Percentiles rank a stretch among this genome's conserved stretches.
Conservation (phyloP, 2,797 vertebrate species). For the Alfaro cultratus region DNA sequence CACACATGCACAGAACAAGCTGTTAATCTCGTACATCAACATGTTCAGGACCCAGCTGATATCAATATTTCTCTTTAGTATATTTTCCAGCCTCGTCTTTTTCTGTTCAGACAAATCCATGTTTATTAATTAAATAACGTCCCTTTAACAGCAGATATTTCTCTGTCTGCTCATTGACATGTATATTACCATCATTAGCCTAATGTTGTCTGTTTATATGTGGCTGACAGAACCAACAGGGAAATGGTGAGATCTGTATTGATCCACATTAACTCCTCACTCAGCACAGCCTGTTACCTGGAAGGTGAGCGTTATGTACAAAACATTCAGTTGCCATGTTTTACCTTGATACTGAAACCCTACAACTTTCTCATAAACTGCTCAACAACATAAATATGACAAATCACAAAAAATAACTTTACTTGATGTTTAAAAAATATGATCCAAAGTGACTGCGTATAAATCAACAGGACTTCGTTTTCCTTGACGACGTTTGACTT, state of each 20-base stretch:
- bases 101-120: neutral
- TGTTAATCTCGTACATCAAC: conserved; percentile 15
- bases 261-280: neutral
- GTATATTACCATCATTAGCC: conserved; percentile 25
- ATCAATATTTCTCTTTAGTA: conserved; percentile 4
- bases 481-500: neutral
- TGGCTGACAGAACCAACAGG: neutral
- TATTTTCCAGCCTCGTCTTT: neutral
- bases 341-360: neutral
- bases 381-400: neutral
- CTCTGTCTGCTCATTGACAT: conserved; percentile 2
- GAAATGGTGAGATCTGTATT: neutral
- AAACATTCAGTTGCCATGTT: neutral
- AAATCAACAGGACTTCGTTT: neutral
- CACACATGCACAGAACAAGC: neutral
- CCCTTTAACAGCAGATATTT: neutral
- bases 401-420: neutral
- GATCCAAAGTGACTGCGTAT: neutral
- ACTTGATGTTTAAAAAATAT: neutral
- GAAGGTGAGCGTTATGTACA: neutral
- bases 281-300: neutral
- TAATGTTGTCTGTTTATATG: conserved; percentile 10
- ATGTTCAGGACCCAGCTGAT: conserved; percentile 3
- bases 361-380: neutral
- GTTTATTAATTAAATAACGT: conserved; percentile 13